These are phyloP conservation scores for Clitarchus hookeri DNA, from an alignment of 2,888 invertebrate species.

Conservation along the genomic window DNA sequence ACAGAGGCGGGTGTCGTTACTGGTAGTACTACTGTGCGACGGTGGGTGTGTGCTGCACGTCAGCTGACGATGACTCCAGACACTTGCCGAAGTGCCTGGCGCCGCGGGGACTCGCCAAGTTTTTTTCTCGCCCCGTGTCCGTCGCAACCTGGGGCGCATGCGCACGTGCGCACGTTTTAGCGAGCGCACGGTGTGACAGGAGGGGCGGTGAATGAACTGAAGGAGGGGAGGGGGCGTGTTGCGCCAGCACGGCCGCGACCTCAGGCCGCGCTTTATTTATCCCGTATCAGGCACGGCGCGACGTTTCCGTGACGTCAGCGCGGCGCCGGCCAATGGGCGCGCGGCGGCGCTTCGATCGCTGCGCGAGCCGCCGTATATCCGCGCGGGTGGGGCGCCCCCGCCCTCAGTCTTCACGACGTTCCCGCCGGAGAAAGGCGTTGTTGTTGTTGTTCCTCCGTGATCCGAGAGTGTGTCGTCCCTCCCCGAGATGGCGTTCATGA, in stretches of 20 bases:
- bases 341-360: neutral
- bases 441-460: neutral
- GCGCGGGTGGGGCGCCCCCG: no score
- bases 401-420: neutral
- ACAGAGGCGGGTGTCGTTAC: no score
- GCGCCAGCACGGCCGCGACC: neutral
- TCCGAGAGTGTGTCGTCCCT: neutral
- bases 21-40: no score
- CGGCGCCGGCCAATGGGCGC: neutral
- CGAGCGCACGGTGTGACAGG: neutral
- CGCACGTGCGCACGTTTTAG: no score
- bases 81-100: no score
- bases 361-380: neutral
- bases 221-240: neutral
- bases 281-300: neutral
- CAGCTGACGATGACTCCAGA: no score
- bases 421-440: neutral
- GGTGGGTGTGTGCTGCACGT: no score
- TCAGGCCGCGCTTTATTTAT: neutral
- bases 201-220: neutral
- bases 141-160: no score
- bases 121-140: no score
- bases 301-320: neutral
- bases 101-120: no score
- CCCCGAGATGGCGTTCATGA: conserved; percentile 85